phyloP scores from a whole-genome alignment of 1,140 invertebrate genomes.

The Leptinotarsa defecta region DNA sequence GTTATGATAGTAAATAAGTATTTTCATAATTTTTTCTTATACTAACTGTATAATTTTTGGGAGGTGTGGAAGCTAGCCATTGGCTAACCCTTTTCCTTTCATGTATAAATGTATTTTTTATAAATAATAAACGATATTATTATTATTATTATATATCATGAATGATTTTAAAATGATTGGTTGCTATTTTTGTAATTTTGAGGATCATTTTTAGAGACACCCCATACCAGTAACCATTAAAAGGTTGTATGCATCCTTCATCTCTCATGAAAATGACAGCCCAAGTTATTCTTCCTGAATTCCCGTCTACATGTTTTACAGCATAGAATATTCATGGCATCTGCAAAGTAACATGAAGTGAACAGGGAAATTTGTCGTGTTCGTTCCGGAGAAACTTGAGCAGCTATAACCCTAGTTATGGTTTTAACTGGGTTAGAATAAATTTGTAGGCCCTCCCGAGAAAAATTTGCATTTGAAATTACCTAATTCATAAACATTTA shows the following conservation, averaged over 20 bases:
- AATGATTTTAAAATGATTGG: too few species aligned
- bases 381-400: neutral
- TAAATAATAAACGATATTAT: too few species aligned
- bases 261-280: neutral
- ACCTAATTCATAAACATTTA: neutral
- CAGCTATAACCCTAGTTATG: constrained; percentile 7
- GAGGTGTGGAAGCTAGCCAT: too few species aligned
- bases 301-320: neutral
- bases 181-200: too few species aligned
- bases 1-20: too few species aligned
- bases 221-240: too few species aligned
- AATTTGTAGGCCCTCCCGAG: neutral
- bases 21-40: too few species aligned
- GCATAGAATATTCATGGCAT: constrained; percentile 20
- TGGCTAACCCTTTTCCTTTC: too few species aligned
- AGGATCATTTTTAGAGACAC: too few species aligned
- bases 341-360: constrained; percentile 7
- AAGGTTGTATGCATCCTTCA: neutral
- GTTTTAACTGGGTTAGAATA: constrained; percentile 19
- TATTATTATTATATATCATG: too few species aligned
- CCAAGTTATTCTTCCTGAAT: neutral
- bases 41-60: too few species aligned
- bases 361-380: constrained; percentile 12
- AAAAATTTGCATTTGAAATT: constrained; percentile 10
- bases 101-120: too few species aligned